Evolutionary conservation across 2,888 invertebrate species (phyloP), one percentile per base, ranked within the genome.

Genomic region (Mythimna loreyi): DNA sequence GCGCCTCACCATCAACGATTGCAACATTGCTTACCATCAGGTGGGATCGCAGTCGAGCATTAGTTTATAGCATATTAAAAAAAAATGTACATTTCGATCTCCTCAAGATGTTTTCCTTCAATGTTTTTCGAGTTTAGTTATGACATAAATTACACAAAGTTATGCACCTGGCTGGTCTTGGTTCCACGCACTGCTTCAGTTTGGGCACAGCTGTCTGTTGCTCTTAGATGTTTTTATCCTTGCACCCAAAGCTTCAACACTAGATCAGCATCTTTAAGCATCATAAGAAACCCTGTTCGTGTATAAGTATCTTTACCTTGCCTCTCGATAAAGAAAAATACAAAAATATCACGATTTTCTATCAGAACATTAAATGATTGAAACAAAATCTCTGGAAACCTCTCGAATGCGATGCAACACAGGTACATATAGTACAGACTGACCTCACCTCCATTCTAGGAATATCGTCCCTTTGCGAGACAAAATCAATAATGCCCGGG

Each of bases 401-500:
- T 52, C 23, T 36, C 25, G 28, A 65, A 57, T 75, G 36, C 69
- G 53, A 21, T 47, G 13, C 52, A 58, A 47, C 36, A 45, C 13
- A 71, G 30, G 9, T 23, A 59, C 16, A n/a, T 64, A 55, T 50
- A 57, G 45, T 5, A 11, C n/a, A 23, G 21, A 19, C 33, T 58
- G 63, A 49, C 65, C 47, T 64, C 45, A 56, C 45, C 47, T 66
- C 36, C 47, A 58, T 45, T 64, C 66, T 59, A 45, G 67, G 19
- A 68, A 82, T 79, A 79, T 58, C 63, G 66, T 61, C 75, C 72
- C 52, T 62, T 60, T 67, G 40, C 23, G 28, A 57, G 71, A 68
- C 66, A 75, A 80, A 82, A 81, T 81, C 83, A 59, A 81, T 81
- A 76, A 52, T 57, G 47, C n/a, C 40, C 21, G 45, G 56, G 52